phyloP scores from a whole-genome alignment of 2,888 invertebrate species.

The Agrochola litura region DNA sequence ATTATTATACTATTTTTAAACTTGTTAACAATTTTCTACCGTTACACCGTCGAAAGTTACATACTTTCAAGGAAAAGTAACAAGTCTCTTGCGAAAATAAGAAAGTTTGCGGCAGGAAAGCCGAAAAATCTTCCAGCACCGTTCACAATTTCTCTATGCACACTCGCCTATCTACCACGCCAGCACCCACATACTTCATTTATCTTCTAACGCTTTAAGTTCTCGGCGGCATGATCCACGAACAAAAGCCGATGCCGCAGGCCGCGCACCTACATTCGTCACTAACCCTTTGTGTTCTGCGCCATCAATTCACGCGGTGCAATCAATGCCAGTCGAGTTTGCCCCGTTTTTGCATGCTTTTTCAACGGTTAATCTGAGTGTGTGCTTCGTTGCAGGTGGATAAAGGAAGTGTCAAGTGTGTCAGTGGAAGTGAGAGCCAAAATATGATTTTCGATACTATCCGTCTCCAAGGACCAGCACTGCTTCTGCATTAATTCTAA shows the following conservation, averaged over 20 bases:
- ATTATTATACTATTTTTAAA: not conserved
- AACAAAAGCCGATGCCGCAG: conserved; percentile 70
- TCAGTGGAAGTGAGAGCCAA: not conserved
- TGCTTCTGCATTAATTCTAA: not conserved
- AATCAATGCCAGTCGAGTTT: conserved; percentile 65
- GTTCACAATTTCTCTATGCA: conserved; percentile 1
- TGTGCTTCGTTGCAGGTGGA: not conserved
- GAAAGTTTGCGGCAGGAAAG: not conserved
- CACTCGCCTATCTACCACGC: not conserved
- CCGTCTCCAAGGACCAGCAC: conserved; percentile 12
- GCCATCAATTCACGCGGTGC: conserved; percentile 71
- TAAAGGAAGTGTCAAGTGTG: not conserved
- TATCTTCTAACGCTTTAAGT: conserved; percentile 30
- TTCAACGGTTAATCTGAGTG: conserved; percentile 24
- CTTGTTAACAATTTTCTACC: not conserved
- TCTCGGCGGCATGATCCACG: conserved; percentile 37
- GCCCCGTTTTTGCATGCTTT: conserved; percentile 30
- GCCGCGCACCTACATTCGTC: conserved; percentile 72
- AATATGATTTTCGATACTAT: not conserved
- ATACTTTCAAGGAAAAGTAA: not conserved
- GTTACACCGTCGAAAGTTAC: not conserved
- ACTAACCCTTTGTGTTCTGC: conserved; percentile 73
- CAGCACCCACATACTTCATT: conserved; percentile 21
- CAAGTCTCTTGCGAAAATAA: not conserved
- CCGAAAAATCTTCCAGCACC: not conserved